Evolutionary conservation across 2,113 vertebrate genomes (phyloP).

Genomic region (Capricornis sumatraensis): DNA sequence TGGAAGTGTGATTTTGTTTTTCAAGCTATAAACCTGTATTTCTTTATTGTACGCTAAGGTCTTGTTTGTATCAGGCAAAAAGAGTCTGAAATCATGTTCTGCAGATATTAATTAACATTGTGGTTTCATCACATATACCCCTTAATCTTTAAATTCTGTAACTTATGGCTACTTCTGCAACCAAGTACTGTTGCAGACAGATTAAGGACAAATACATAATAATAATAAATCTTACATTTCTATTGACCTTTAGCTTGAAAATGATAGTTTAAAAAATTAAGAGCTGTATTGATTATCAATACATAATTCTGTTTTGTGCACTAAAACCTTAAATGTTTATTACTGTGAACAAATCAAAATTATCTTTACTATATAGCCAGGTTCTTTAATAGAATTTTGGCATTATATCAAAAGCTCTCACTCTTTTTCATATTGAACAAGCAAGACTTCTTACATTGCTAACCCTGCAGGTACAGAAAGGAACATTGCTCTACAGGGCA

Average conservation of each 20-base stretch:
- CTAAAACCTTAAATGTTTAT: conserved; percentile 48
- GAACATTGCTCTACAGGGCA: background rate
- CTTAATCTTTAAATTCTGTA: background rate
- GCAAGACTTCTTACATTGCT: conserved; percentile 40
- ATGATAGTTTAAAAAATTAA: conserved; percentile 12
- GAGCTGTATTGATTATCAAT: conserved; percentile 24
- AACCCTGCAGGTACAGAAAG: conserved; percentile 15
- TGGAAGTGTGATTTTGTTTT: background rate
- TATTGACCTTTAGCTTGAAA: conserved; percentile 37
- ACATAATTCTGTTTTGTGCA: conserved; percentile 16
- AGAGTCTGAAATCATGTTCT: background rate
- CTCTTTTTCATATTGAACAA: background rate
- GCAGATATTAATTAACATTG: background rate
- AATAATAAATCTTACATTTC: background rate
- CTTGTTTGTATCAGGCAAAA: conserved; percentile 15
- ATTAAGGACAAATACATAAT: conserved; percentile 11
- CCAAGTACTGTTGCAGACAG: background rate
- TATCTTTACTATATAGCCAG: background rate
- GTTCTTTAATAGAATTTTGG: conserved; percentile 13
- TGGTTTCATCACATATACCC: background rate
- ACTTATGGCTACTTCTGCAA: background rate
- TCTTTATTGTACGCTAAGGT: background rate
- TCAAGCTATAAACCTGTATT: background rate
- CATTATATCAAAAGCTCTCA: background rate
- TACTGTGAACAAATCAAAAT: conserved; percentile 33